phyloP scores from a whole-genome alignment of 35 echinoderm and acorn worm species.

The Heliocidaris erythrogramma region DNA sequence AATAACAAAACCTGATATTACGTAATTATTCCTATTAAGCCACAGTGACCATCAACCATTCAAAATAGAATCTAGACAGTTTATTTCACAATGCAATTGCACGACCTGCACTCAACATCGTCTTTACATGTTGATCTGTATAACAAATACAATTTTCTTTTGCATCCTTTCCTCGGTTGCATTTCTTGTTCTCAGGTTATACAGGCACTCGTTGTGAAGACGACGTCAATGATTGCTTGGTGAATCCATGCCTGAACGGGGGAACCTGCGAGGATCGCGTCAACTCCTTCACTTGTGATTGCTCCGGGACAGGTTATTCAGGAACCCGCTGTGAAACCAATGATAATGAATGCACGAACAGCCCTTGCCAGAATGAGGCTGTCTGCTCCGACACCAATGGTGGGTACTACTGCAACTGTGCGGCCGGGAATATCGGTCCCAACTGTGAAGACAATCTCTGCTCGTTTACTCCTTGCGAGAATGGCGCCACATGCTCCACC shows the following conservation, averaged over 20 bases:
- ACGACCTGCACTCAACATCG: background rate
- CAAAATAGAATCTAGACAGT: background rate
- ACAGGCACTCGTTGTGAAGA: constrained; percentile 40
- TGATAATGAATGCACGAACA: constrained; percentile 44
- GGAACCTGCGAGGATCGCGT: constrained; percentile 50
- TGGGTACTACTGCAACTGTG: constrained; percentile 55
- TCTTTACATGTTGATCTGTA: background rate
- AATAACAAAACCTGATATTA: no score
- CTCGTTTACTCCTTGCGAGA: constrained; percentile 45
- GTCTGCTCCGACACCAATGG: constrained; percentile 42
- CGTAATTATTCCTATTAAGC: no score
- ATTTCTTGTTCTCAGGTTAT: background rate
- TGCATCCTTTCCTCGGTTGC: background rate
- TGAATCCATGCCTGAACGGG: constrained; percentile 51
- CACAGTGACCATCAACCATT: background rate
- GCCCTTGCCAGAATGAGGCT: constrained; percentile 58
- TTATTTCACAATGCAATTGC: background rate
- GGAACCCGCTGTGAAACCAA: constrained; percentile 8
- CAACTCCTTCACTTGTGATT: constrained; percentile 53
- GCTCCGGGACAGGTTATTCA: constrained; percentile 57
- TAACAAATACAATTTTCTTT: background rate
- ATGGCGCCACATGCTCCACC: constrained; percentile 63
- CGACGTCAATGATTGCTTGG: constrained; percentile 47
- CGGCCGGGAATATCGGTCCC: constrained; percentile 32
- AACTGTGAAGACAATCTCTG: constrained; percentile 53